Base-by-base conservation (phyloP, 2,113 vertebrate species). In the Ivindomyrus marchei region DNA sequence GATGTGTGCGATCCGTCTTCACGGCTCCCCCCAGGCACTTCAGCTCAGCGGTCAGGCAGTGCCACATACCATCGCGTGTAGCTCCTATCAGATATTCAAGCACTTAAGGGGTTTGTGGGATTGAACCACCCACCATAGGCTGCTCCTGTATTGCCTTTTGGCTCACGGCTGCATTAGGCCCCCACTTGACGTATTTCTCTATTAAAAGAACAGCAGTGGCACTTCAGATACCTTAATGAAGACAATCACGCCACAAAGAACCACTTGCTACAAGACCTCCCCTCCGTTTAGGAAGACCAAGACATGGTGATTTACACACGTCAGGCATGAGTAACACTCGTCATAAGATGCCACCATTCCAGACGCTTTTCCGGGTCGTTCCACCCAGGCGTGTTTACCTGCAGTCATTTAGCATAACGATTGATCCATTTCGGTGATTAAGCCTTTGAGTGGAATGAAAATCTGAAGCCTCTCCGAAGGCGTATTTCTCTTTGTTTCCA, bases 371-470 rank as follows among this genome's bases (percentile, higher is more conserved):
- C n/a, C 5, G 24, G 27, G 27, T 39, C 9, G 3, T 87, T 87
- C 49, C n/a, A 56, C 85, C n/a, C 21, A 27, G 85, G 47, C 10
- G 3, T 47, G 85, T 86, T 86, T 31, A 52, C 47, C 85, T 87
- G 85, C 85, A 87, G n/a, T 87, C 85, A 56, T 87, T 87, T 87
- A 87, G n/a, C 50, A 31, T 87, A 53, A 53, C 47, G 36, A 56
- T 87, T n/a, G 50, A 87, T 87, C 50, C 47, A 87, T 87, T 87
- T 56, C 6, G 50, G 50, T 42, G 50, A 53, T 87, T 36, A 87
- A 87, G 49, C 49, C 49, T 87, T 53, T 53, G 49, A 87, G 85
- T 56, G 85, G 50, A 87, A 87, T n/a, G 50, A 87, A 53, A 53
- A 87, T 53, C 85, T 13, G 31, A 36, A 87, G 50, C 47, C 47